Evolutionary conservation across 2,888 invertebrate genomes (phyloP), one percentile per base, ranked within the genome.

Genomic region (Tanytarsus gracilentus): DNA sequence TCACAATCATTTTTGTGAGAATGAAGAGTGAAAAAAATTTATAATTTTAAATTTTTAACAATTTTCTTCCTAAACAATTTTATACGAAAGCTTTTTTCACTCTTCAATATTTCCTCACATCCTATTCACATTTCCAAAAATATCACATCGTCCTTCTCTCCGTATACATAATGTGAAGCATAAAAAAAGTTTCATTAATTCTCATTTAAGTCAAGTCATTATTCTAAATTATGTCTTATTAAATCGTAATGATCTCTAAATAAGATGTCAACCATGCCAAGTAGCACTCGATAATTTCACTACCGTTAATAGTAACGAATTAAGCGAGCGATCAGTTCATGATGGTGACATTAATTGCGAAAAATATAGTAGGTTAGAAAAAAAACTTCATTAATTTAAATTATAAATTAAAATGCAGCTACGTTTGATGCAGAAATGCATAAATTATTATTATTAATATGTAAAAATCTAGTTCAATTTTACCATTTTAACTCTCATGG

Each of bases 141-240:
- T 59, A 61, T 51, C 59, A 62, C 62, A 63, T 64, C 64, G 59
- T 64, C 63, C 63, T 64, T 64, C 63, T 62, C 62, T 64, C 63
- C 61, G n/a, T n/a, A n/a, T n/a, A n/a, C n/a, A n/a, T n/a, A n/a
- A n/a, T n/a, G n/a, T n/a, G n/a, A n/a, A n/a, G n/a, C n/a, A n/a
- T n/a, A n/a, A n/a, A 63, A 64, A 61, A 61, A 16, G 5, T 44
- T 44, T 44, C 44, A 33, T 33, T 2, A 2, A 33, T 33, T 9
- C 3, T 33, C 6, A 33, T 4, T 3, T 33, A n/a, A n/a, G 9
- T n/a, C n/a, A 33, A 11, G 6, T 33, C 33, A 11, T 11, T 11
- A 33, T 33, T 33, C 9, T 33, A 3, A 33, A 33, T 33, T 33
- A 33, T 29, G 29, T 4, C n/a, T 5, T 11, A 33, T 11, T 33